Evolutionary conservation across 1,140 invertebrate genomes (phyloP).

Genomic region (Helicoverpa armigera): DNA sequence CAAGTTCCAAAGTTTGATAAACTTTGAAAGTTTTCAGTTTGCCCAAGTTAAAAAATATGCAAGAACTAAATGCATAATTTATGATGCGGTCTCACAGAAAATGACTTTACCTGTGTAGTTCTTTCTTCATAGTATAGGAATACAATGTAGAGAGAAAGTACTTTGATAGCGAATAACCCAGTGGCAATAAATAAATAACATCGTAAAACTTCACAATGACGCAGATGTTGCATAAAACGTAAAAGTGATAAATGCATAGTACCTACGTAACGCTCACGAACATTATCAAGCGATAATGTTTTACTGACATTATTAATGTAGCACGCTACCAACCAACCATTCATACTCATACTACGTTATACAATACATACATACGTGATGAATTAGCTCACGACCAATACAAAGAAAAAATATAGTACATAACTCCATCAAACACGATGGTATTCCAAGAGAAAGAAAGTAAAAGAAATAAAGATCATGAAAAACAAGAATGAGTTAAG

Average conservation of each 20-base stretch:
- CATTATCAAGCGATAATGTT: constrained; percentile 11
- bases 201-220: constrained; percentile 15
- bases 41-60: constrained; percentile 12
- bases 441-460: no score
- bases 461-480: no score
- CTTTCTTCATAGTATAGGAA: no score
- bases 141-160: constrained; percentile 5
- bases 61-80: not conserved
- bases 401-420: no score
- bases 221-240: constrained; percentile 13
- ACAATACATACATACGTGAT: no score
- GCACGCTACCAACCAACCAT: not conserved
- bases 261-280: not conserved
- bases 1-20: constrained; percentile 1
- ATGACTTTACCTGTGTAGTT: not conserved
- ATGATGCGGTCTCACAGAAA: not conserved
- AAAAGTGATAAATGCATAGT: constrained; percentile 8
- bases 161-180: not conserved
- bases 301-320: not conserved
- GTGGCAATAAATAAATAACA: constrained; percentile 22
- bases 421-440: no score
- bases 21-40: constrained; percentile 7
- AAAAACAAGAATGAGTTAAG: no score
- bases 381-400: no score
- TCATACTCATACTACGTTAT: not conserved